Conservation (phyloP, 2,797 vertebrate species). For the Acipenser ruthenus region DNA sequence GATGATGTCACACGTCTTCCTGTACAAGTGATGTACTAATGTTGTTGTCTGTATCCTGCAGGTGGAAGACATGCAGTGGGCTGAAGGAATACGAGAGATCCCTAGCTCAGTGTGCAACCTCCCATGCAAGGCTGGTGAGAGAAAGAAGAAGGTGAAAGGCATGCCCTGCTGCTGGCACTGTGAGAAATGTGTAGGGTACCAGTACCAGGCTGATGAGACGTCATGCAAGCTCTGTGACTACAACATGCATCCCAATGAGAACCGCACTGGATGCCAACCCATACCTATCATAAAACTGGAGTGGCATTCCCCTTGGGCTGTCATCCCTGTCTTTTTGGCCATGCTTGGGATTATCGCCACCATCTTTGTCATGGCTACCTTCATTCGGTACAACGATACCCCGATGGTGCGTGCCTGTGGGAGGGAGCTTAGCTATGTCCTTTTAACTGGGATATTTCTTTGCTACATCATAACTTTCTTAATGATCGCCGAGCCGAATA, state of each 20-base stretch:
- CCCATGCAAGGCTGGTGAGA: slow-evolving; percentile 85
- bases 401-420: slow-evolving; percentile 94
- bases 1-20: background rate
- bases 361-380: slow-evolving; percentile 93
- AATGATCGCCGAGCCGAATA: slow-evolving; percentile 93
- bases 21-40: slow-evolving; percentile 9
- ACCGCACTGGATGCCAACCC: slow-evolving; percentile 84
- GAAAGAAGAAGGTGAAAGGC: slow-evolving; percentile 94
- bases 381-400: slow-evolving; percentile 91
- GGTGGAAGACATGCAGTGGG: slow-evolving; percentile 95
- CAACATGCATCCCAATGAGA: slow-evolving; percentile 84
- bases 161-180: slow-evolving; percentile 97
- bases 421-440: slow-evolving; percentile 91
- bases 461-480: slow-evolving; percentile 98
- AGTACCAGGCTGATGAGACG: slow-evolving; percentile 89
- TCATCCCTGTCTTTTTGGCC: slow-evolving; percentile 91
- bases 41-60: slow-evolving; percentile 40
- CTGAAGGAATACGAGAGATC: slow-evolving; percentile 70
- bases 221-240: slow-evolving; percentile 87
- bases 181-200: slow-evolving; percentile 89
- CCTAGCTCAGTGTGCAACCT: slow-evolving; percentile 86
- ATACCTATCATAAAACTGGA: slow-evolving; percentile 96
- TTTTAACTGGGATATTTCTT: slow-evolving; percentile 91
- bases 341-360: slow-evolving; percentile 97
- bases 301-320: slow-evolving; percentile 96